Base-by-base conservation (phyloP, 2,888 invertebrate species). In the Homarus gammarus region DNA sequence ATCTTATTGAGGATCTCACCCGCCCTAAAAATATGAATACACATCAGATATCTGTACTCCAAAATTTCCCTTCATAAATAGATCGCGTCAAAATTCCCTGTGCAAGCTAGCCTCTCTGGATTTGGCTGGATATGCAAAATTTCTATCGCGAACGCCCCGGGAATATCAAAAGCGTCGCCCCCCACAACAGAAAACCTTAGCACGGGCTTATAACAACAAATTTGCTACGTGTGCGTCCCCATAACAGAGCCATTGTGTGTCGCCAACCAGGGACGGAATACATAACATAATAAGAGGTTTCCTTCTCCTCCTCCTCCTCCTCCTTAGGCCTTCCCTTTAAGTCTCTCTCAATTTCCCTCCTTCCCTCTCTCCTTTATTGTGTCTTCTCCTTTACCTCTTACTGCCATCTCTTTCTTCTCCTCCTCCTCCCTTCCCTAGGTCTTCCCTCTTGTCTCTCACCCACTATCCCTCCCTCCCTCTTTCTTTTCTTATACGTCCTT, bases 61-160 rank as follows among this genome's bases (percentile, higher is more conserved):
- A 64, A 49, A 75, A 40, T 40, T 73, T 49, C 44, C 75, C 40
- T 18, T 27, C 75, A 70, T 75, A 75, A 75, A 75, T 75, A 75
- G 40, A 75, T 75, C 75, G 49, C 75, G 44, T 44, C 75, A 75
- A 27, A 75, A 75, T 75, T 75, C 75, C 31, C 44, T 75, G 75
- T 36, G 75, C 75, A 27, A 44, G 75, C 64, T 64, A 56, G 56
- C 56, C 75, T 75, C 75, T 10, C 75, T 27, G 64, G 81, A 61
- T 81, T 31, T 56, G 56, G 38, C 81, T 61, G 61, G 81, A 81
- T 81, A 81, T 81, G 81, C 81, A 81, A 81, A 81, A 81, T 81
- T 75, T 75, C 75, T 75, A 75, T 64, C 61, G 64, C 38, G 56
- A 44, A 81, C 38, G 27, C 56, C 61, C 1, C 27, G 22, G 61